Conservation (phyloP, 2,113 vertebrate species). For the Tupaia chinensis region DNA sequence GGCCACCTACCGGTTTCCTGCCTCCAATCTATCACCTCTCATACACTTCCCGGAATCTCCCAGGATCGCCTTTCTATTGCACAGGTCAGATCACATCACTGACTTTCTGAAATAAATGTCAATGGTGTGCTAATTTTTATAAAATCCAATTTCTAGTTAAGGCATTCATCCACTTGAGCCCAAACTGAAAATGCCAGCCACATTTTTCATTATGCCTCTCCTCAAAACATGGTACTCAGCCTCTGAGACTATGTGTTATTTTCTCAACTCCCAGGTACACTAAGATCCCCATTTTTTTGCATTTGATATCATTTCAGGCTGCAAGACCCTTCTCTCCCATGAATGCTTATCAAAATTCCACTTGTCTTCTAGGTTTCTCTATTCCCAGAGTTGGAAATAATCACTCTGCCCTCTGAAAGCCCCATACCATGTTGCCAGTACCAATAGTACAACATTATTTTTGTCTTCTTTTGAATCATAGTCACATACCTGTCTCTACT, state of each 20-base stretch:
- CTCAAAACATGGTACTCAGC: conserved; percentile 9
- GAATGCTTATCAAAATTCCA: neutral
- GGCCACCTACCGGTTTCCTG: neutral
- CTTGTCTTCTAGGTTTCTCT: neutral
- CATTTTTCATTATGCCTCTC: neutral
- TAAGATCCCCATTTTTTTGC: neutral
- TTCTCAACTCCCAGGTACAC: neutral
- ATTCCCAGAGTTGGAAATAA: neutral
- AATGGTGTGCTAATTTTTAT: neutral
- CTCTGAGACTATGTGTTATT: neutral
- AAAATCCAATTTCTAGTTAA: neutral
- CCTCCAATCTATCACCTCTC: neutral
- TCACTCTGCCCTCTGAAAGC: neutral
- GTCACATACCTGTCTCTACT: neutral
- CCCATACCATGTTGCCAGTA: neutral
- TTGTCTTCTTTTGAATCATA: neutral
- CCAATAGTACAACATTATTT: neutral
- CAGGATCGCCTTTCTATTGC: neutral
- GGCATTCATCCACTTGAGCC: neutral
- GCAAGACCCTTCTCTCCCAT: neutral
- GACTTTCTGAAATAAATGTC: neutral
- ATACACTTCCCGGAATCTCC: neutral
- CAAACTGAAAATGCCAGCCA: neutral
- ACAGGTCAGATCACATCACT: neutral
- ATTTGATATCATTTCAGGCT: neutral